Percentiles rank a stretch among this genome's conserved stretches.
Evolutionary conservation across 1,140 invertebrate species (phyloP).

Genomic region (Orussus abietinus): DNA sequence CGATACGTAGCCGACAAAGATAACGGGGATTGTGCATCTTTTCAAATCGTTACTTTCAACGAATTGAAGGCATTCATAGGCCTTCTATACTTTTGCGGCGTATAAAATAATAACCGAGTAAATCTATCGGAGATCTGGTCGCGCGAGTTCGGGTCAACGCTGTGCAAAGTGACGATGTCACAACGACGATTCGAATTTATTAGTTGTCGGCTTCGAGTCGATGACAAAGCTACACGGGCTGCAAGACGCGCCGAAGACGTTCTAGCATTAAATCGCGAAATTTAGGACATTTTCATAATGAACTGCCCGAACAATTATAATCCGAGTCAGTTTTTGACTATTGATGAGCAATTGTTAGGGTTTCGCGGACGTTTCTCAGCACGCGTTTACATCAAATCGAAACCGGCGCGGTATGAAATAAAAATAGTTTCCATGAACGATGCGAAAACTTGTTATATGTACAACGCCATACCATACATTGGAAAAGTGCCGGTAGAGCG

Average conservation of each 20-base stretch:
- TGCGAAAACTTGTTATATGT: constrained; percentile 29
- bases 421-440: constrained; percentile 35
- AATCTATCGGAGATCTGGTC: neutral
- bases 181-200: constrained; percentile 12
- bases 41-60: neutral
- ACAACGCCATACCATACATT: constrained; percentile 31
- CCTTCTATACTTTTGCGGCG: constrained; percentile 1
- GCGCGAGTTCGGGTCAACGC: neutral
- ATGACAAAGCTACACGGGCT: constrained; percentile 15
- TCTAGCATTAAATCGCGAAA: constrained; percentile 16
- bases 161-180: constrained; percentile 5
- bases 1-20: neutral
- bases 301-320: constrained; percentile 15
- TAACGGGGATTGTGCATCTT: neutral
- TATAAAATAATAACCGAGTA: neutral
- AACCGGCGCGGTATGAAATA: constrained; percentile 42
- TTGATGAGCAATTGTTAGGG: constrained; percentile 22
- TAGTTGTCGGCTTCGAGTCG: constrained; percentile 13
- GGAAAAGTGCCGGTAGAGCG: constrained; percentile 16
- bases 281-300: constrained; percentile 15
- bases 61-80: constrained; percentile 1
- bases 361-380: constrained; percentile 30
- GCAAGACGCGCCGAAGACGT: constrained; percentile 13
- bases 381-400: constrained; percentile 37
- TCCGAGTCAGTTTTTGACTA: constrained; percentile 14